Evolutionary conservation across 2,888 invertebrate species (phyloP).

Genomic region (Pammene aurita): DNA sequence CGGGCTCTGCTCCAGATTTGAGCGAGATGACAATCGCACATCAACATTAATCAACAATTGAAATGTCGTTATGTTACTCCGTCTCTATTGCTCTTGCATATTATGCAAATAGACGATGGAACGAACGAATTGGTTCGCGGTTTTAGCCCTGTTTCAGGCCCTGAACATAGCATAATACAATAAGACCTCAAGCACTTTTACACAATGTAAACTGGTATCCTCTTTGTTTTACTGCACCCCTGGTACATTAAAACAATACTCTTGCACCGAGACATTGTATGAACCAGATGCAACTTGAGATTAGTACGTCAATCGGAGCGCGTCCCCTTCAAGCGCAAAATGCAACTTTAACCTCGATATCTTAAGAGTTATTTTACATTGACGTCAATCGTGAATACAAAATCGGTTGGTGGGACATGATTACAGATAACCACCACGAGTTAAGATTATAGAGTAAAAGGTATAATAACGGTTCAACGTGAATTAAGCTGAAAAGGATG

Average conservation of each 20-base stretch:
- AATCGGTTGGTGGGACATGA: neutral
- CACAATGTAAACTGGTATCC: neutral
- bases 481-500: no score
- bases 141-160: no score
- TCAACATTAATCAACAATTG: no score
- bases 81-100: no score
- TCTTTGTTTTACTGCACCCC: neutral
- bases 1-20: no score
- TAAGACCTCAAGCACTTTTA: no score
- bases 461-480: no score
- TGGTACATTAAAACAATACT: conserved; percentile 39
- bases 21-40: no score
- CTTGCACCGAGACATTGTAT: conserved; percentile 17
- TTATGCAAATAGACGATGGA: no score
- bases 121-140: no score
- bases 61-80: no score
- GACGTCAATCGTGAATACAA: conserved; percentile 12
- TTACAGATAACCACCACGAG: conserved; percentile 34
- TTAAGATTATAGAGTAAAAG: neutral
- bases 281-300: conserved; percentile 55
- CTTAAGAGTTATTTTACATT: conserved; percentile 4
- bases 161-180: no score
- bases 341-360: conserved; percentile 12
- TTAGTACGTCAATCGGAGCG: conserved; percentile 44
- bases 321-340: conserved; percentile 37